Conservation (phyloP, 2,113 vertebrate genomes). For the Hypomesus transpacificus region DNA sequence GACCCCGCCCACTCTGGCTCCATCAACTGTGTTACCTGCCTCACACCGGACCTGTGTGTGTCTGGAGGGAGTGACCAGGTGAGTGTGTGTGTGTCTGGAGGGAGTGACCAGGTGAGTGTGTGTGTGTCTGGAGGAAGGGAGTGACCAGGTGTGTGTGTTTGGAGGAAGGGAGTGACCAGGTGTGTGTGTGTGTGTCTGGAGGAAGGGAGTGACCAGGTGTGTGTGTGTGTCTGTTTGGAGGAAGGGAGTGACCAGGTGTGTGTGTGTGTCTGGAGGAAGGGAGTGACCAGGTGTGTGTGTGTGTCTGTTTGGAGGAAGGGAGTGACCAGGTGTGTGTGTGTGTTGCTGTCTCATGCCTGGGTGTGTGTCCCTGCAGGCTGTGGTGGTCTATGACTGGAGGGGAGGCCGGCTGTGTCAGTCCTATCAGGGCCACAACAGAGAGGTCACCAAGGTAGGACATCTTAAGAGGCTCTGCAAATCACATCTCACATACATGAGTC, state of each 20-base stretch:
- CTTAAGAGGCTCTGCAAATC: no score
- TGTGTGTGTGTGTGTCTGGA: no score
- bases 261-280: no score
- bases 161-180: no score
- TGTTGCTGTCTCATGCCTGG: neutral
- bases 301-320: neutral
- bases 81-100: no score
- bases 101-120: no score
- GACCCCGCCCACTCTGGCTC: conserved; percentile 75
- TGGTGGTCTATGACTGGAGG: conserved; percentile 89
- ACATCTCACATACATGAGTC: neutral
- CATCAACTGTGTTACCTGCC: conserved; percentile 78
- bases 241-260: no score
- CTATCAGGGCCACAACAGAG: conserved; percentile 82
- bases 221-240: no score
- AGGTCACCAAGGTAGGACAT: conserved; percentile 87
- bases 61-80: conserved; percentile 93
- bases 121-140: no score
- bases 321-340: neutral
- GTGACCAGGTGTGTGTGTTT: no score
- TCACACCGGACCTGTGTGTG: conserved; percentile 83
- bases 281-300: neutral
- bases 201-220: no score
- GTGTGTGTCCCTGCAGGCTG: conserved; percentile 65
- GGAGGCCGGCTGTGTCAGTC: conserved; percentile 76